Evolutionary conservation across 2,113 vertebrate genomes (phyloP), one percentile per base, ranked within the genome.

Genomic region (Anolis sagrei): DNA sequence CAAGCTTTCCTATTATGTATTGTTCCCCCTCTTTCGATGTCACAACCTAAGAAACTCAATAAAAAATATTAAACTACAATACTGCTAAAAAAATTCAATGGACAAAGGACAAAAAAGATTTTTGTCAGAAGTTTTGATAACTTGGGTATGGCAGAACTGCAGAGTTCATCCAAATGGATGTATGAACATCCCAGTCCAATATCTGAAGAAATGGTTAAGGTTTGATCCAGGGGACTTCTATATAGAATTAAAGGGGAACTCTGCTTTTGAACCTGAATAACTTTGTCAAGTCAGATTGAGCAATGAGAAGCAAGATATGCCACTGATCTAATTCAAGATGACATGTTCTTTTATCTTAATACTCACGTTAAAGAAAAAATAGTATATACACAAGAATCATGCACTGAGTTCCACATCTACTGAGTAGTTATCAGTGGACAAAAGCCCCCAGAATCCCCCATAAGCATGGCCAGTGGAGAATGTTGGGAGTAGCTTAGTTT

Each of bases 331-430:
- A 21, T 1, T 1, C 62, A 87, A 21, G 0, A 89, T 27, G 87
- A 4, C 44, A 78, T 29, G 64, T 69, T 11, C 88, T 90, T 7
- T 49, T 79, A 80, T 76, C 44, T 75, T 49, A 78, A 64, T 11
- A 62, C 39, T 29, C 85, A 61, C 1, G 87, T 19, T 18, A 3
- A 25, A 1, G 44, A 25, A 36, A 13, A 82, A 58, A n/a, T 27
- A 72, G 36, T 36, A 58, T 34, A 82, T 1, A 32, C 3, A 73
- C 27, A 61, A 49, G 23, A 58, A 73, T 61, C 29, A 69, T 6
- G 8, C 39, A 70, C 6, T 58, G 68, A 14, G 18, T 16, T 21
- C 62, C 64, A 68, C 39, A 66, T 68, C 1, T 69, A 25, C 11
- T 73, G 18, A 5, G 0, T 21, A 2, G 3, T 39, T 21, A 9